Conservation (phyloP, 2,797 vertebrate species). For the Lagorchestes hirsutus region DNA sequence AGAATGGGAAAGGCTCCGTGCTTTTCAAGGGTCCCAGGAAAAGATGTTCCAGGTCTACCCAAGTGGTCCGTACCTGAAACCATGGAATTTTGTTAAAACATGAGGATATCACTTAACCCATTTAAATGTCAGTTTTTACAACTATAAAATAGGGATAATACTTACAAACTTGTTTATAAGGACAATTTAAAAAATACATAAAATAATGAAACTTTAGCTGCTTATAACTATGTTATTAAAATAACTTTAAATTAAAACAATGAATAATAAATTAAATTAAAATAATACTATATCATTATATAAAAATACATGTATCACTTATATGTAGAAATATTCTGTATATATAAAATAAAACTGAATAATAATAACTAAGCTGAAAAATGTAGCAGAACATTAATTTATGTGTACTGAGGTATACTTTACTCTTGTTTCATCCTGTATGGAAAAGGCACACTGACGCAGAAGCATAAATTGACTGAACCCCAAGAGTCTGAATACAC, state of each 20-base stretch:
- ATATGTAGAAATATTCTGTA: background rate
- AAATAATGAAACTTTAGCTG: background rate
- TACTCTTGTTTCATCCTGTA: constrained; percentile 37
- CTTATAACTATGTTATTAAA: background rate
- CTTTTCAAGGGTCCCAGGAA: constrained; percentile 18
- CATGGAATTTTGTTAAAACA: constrained; percentile 1
- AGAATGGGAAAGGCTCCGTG: background rate
- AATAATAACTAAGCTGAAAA: constrained; percentile 23
- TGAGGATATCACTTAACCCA: background rate
- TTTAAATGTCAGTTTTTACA: background rate
- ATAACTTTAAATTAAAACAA: background rate
- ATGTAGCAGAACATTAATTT: background rate
- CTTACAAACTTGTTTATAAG: background rate
- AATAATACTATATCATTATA: background rate
- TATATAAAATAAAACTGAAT: background rate
- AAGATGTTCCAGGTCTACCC: background rate
- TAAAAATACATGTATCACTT: background rate
- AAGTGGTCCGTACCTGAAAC: constrained; percentile 8
- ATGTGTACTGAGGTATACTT: constrained; percentile 28
- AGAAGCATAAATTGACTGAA: background rate
- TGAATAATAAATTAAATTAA: no score
- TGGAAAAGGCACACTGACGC: background rate
- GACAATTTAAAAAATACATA: background rate
- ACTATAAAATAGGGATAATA: background rate
- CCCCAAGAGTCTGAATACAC: constrained; percentile 16